Conservation (phyloP, 2,797 vertebrate species). For the Heteromormyrus szaboi region DNA sequence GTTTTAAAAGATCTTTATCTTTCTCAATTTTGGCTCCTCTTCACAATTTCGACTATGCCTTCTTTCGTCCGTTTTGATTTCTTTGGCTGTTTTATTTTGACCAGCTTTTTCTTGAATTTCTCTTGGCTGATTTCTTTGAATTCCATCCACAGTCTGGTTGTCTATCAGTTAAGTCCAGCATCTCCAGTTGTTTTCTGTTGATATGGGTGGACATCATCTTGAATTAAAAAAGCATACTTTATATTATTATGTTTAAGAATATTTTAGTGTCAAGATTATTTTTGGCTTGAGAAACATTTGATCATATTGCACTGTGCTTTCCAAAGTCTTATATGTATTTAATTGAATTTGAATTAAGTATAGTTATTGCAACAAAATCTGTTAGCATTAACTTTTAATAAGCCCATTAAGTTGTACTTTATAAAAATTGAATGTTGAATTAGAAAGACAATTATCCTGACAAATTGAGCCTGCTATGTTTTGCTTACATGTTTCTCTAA, state of each 20-base stretch:
- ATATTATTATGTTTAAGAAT: background rate
- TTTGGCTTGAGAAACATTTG: background rate
- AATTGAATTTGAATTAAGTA: constrained; percentile 4
- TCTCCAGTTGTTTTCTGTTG: background rate
- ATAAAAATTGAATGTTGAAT: background rate
- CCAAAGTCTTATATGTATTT: background rate
- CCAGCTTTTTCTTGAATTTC: background rate
- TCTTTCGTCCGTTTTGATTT: background rate
- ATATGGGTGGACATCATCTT: background rate
- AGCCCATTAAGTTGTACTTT: background rate
- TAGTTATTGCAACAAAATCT: constrained; percentile 3
- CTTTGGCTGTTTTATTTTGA: background rate
- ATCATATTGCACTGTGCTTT: constrained; percentile 2
- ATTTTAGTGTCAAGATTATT: background rate
- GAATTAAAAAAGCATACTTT: background rate
- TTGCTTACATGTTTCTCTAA: constrained; percentile 4
- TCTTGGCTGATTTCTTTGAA: background rate
- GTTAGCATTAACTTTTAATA: background rate
- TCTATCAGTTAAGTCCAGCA: background rate
- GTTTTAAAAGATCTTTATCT: constrained; percentile 6
- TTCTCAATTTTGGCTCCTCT: background rate
- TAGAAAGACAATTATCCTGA: background rate
- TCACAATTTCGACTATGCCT: background rate
- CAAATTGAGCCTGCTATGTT: background rate
- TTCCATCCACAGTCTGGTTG: background rate